A percentile compares a stretch with the other conserved stretches of the same genome.
These are phyloP conservation scores for Philypnodon macrostomus DNA, from an alignment of 2,797 vertebrate species.

Conservation along the genomic window DNA sequence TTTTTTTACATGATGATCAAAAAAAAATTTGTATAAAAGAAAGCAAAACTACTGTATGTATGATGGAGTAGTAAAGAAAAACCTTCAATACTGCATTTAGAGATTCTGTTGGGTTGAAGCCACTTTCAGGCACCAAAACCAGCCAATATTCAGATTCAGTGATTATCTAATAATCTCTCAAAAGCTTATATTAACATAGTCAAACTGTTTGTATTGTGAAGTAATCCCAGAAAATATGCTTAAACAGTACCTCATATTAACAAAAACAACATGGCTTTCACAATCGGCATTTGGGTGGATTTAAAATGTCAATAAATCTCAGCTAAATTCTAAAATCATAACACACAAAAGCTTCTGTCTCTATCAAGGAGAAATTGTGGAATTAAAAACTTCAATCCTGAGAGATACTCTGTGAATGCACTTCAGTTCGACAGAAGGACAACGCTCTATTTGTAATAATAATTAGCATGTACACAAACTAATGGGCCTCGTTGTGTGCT, in stretches of 20 bases:
- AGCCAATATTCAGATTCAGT: neutral
- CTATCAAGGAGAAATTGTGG: neutral
- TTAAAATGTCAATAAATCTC: constrained; percentile 1
- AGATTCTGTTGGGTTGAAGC: neutral
- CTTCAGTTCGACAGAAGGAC: constrained; percentile 1
- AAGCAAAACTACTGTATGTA: no score
- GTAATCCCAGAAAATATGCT: constrained; percentile 2
- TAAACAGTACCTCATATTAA: neutral
- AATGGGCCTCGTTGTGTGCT: constrained; percentile 10
- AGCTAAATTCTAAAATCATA: neutral
- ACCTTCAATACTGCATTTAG: no score
- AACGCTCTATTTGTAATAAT: constrained; percentile 26
- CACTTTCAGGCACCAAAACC: neutral
- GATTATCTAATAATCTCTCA: constrained; percentile 6
- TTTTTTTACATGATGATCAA: no score
- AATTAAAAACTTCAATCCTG: neutral
- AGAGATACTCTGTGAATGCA: constrained; percentile 7
- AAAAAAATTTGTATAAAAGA: no score
- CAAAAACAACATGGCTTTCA: neutral
- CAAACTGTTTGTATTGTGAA: neutral
- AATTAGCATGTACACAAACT: constrained; percentile 19
- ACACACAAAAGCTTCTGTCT: no score
- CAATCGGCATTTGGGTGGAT: neutral
- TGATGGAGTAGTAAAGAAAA: no score
- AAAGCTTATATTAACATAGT: constrained; percentile 2